A percentile compares a stretch with the other conserved stretches of the same genome.
phyloP scores from a whole-genome alignment of 2,888 invertebrate species.

The Octonoba sinensis region DNA sequence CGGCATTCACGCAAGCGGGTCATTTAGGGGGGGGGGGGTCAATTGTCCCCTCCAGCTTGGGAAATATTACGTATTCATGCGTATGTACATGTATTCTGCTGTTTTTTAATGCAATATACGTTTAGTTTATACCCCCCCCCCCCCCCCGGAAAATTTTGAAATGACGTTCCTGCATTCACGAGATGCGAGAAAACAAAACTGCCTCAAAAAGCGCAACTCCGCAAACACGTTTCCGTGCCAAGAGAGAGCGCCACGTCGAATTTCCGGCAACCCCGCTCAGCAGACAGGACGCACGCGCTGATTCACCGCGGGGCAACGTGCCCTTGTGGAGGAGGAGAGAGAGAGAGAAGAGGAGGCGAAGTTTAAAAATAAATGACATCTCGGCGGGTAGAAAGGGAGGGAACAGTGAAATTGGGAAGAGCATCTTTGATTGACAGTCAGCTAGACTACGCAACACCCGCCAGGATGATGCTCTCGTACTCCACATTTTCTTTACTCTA shows the following conservation, averaged over 20 bases:
- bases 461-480: too few species aligned
- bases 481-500: too few species aligned
- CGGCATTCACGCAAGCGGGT: too few species aligned
- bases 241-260: neutral
- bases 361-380: conserved; percentile 58
- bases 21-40: too few species aligned
- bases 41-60: too few species aligned
- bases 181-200: neutral
- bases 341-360: conserved; percentile 40
- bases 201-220: neutral
- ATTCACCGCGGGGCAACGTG: conserved; percentile 56
- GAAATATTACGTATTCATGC: too few species aligned
- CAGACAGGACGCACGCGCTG: conserved; percentile 51
- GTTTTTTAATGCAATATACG: too few species aligned
- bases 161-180: too few species aligned
- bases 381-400: conserved; percentile 1
- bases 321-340: conserved; percentile 49
- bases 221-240: neutral
- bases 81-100: too few species aligned
- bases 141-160: too few species aligned
- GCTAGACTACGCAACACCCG: neutral
- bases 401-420: neutral
- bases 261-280: conserved; percentile 21
- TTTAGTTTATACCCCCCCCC: too few species aligned
- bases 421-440: conserved; percentile 8